A percentile compares a stretch with the other conserved stretches of the same genome.
phyloP scores from a whole-genome alignment of 2,113 vertebrate genomes.

The Halcyon malimbica region DNA sequence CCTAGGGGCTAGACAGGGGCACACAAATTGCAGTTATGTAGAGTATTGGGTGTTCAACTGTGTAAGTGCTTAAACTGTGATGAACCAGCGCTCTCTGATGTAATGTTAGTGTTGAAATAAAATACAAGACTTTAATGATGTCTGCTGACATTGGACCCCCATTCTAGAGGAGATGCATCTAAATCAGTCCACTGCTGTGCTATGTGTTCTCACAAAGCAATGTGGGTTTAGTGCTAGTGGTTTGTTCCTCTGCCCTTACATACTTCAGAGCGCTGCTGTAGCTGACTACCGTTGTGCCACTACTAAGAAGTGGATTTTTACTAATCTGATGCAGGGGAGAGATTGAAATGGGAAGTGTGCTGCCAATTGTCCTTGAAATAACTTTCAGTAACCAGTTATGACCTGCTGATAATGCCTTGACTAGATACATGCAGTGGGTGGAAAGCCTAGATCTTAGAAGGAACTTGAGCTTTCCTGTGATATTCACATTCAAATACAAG shows the following conservation, averaged over 20 bases:
- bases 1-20: background rate
- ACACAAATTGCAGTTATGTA: background rate
- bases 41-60: background rate
- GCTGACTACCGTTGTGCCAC: background rate
- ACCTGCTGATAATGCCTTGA: background rate
- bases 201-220: background rate
- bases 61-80: background rate
- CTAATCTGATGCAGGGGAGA: background rate
- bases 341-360: background rate
- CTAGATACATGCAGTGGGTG: background rate
- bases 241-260: background rate
- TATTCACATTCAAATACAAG: background rate
- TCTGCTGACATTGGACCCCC: background rate
- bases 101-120: background rate
- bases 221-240: background rate
- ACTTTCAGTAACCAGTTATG: background rate
- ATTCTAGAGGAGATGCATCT: background rate
- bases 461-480: background rate
- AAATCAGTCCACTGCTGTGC: background rate
- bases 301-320: background rate
- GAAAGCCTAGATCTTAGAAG: background rate
- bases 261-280: background rate
- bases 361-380: background rate
- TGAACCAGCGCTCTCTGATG: background rate
- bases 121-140: background rate